Evolutionary conservation across 2,797 vertebrate species (phyloP).

Genomic region (Borostomias antarcticus): DNA sequence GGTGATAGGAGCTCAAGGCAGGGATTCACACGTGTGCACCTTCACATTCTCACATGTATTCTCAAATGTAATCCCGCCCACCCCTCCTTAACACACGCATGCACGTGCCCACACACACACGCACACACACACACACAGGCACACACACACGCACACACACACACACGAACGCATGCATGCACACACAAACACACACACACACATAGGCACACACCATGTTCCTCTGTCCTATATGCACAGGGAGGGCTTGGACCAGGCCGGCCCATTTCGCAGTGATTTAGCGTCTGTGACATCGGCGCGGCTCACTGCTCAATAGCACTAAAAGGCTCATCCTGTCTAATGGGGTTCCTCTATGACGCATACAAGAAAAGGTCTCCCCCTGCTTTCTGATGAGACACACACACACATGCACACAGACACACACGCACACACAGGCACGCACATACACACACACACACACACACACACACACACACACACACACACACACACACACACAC

Average conservation of each 20-base stretch:
- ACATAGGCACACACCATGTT: background rate
- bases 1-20: too few relatives aligned
- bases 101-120: constrained; percentile 1
- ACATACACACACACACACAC: constrained; percentile 13
- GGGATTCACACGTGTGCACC: constrained; percentile 23
- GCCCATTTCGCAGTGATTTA: constrained; percentile 72
- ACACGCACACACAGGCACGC: background rate
- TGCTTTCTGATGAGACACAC: constrained; percentile 47
- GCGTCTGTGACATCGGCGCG: constrained; percentile 56
- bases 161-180: background rate
- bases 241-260: constrained; percentile 39
- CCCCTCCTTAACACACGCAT: too few relatives aligned
- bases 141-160: constrained; percentile 5
- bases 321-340: constrained; percentile 78
- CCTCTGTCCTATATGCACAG: background rate
- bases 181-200: background rate
- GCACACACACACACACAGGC: background rate
- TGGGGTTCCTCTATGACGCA: constrained; percentile 77
- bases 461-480: constrained; percentile 6
- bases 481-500: constrained; percentile 14
- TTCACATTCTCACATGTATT: constrained; percentile 8
- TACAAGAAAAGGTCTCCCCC: constrained; percentile 40
- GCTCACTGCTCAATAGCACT: constrained; percentile 74
- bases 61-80: too few relatives aligned
- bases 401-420: constrained; percentile 37